Percentiles rank a stretch among this genome's conserved stretches.
Evolutionary conservation across 2,888 invertebrate species (phyloP).

Genomic region (Osedax frankpressi): DNA sequence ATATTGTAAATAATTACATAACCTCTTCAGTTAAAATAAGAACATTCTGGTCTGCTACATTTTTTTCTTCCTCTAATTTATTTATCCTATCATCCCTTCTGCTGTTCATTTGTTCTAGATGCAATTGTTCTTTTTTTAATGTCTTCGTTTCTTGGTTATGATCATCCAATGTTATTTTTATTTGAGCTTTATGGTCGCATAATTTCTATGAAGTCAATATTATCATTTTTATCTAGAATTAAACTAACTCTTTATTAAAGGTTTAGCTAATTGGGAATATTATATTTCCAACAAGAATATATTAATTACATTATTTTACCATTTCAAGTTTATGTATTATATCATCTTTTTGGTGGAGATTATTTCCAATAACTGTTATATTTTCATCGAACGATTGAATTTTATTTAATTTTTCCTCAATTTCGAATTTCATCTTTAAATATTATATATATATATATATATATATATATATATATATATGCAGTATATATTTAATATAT

Average conservation of each 20-base stretch:
- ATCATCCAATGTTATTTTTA: background rate
- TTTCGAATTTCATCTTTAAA: too few species aligned
- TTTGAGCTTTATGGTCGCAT: background rate
- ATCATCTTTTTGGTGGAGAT: background rate
- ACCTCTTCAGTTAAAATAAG: background rate
- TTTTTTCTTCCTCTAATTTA: background rate
- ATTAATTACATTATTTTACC: background rate
- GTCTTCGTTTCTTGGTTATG: too few species aligned
- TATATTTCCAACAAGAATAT: too few species aligned
- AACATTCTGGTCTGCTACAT: background rate
- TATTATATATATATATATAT: too few species aligned
- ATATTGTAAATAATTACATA: background rate
- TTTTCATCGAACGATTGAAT: too few species aligned
- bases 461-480: background rate
- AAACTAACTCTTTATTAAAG: too few species aligned
- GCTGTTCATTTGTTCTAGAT: background rate
- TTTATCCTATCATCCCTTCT: background rate
- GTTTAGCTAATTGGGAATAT: too few species aligned
- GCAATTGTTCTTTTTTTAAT: background rate
- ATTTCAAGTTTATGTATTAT: background rate
- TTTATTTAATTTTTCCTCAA: too few species aligned
- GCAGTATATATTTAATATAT: background rate
- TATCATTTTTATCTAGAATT: too few species aligned
- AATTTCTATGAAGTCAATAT: background rate
- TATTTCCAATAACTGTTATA: background rate